Base-by-base conservation (phyloP, 2,888 invertebrate species). In the Leucophora obtusa region DNA sequence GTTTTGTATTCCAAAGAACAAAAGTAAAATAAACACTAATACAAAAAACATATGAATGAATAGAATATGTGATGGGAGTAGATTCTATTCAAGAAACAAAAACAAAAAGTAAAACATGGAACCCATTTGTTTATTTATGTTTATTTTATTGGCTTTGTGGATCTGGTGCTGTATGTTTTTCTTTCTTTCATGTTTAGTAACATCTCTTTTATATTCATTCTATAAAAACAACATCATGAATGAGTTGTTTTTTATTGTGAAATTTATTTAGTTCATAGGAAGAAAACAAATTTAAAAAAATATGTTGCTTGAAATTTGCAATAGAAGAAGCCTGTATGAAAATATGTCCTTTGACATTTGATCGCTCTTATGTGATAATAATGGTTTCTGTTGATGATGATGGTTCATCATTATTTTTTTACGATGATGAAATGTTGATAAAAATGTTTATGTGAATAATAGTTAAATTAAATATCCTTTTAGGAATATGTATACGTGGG, bases 311-410 rank as follows among this genome's bases (percentile, higher is more conserved):
- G 38, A 63, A 77, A 60, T 59, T 63, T 73, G 72, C 58, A 60
- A 65, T 38, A 73, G 59, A 62, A 63, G 80, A 76, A 69, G 72
- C 59, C 56, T 76, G 63, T 35, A 54, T 73, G 72, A 65, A 79
- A 76, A 82, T 82, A 74, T 77, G 74, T 83, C 82, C 82, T 83
- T 84, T 83, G 84, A 83, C 79, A 83, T 79, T 83, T 84, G 84
- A 83, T 83, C 82, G 79, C 71, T 79, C 69, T 54, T 66, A 60
- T 75, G 71, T 62, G 82, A 82, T 80, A 80, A 78, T 73, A 77
- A 82, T 65, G 66, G 18, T 47, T 21, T 66, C 66, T 73, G 38
- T 51, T 79, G 43, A 62, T 51, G 63, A 56, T 65, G 63, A 21
- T 74, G 66, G 53, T 51, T 33, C 56, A 75, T 68, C 58, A 79